Evolutionary conservation across 2,797 vertebrate species (phyloP), one percentile per base, ranked within the genome.

Genomic region (Alcedo quadribrachys): DNA sequence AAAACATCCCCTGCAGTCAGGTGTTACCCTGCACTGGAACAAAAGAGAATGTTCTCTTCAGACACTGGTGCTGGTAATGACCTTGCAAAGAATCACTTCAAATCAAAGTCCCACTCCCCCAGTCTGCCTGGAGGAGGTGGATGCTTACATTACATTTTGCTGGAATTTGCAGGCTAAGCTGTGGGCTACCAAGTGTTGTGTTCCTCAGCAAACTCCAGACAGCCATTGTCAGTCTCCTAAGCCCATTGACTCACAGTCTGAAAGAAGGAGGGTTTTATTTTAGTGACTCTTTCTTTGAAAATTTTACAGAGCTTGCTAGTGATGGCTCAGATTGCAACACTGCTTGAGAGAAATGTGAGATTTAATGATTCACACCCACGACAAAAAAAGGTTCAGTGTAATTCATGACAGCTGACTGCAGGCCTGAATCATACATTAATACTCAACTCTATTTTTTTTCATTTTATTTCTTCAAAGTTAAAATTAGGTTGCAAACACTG

Each of bases 391-490:
- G 65, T 89, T 46, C 68, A 16, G 51, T 82, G 69, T 96, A 95
- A 90, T 92, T 95, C 78, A 85, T 82, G 79, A 63, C 93, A 94
- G 89, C 89, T 92, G 93, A 83, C 58, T 94, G 6, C 27, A 69
- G 73, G 19, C 78, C 93, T 63, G 65, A 92, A 91, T 94, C 66
- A 42, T 65, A 55, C 35, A 16, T 90, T 77, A 82, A 82, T 75
- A 60, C 71, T 65, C 45, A 55, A 54, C n/a, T 82, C 53, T 76
- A 8, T 66, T 81, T 69, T 68, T 66, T 75, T 74, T 74, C 5
- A 65, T 82, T 84, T 68, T 65, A 54, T 77, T 86, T 25, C 83
- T 88, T 91, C 75, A 86, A 71, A 92, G 65, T 90, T 91, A 94
- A 85, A 93, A 87, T 78, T 82, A 75, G 42, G 8, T 80, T 93